Percentiles rank a stretch among this genome's conserved stretches.
Conservation (phyloP, 2,113 vertebrate species). For the Myotis davidii region DNA sequence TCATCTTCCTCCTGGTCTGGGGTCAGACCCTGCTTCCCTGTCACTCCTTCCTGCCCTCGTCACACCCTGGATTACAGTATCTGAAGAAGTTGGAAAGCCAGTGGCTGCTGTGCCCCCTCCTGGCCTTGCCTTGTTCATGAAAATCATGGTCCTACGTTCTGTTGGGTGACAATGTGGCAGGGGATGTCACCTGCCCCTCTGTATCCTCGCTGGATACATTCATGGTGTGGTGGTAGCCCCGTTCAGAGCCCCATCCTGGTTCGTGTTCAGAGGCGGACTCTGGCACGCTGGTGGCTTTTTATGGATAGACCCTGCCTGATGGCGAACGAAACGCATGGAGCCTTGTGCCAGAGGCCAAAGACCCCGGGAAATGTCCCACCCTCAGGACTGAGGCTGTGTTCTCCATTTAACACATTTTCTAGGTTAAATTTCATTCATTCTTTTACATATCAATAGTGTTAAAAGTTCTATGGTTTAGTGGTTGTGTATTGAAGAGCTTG, state of each 20-base stretch:
- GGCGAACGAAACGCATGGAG: background rate
- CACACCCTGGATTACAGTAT: background rate
- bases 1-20: background rate
- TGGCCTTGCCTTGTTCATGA: background rate
- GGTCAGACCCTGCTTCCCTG: background rate
- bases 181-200: background rate
- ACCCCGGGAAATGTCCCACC: background rate
- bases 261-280: background rate
- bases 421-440: background rate
- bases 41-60: background rate
- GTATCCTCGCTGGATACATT: fast-evolving
- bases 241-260: background rate
- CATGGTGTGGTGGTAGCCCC: too few relatives aligned
- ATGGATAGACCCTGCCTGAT: background rate
- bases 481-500: conserved; percentile 1
- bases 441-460: background rate
- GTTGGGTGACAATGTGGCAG: background rate
- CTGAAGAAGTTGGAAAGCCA: background rate
- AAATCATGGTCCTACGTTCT: background rate
- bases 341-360: background rate
- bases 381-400: background rate
- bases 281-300: background rate
- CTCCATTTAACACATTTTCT: background rate
- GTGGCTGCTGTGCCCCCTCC: background rate
- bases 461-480: background rate